Evolutionary conservation across 2,113 vertebrate genomes (phyloP).

Genomic region (Triplophysa tibetana): DNA sequence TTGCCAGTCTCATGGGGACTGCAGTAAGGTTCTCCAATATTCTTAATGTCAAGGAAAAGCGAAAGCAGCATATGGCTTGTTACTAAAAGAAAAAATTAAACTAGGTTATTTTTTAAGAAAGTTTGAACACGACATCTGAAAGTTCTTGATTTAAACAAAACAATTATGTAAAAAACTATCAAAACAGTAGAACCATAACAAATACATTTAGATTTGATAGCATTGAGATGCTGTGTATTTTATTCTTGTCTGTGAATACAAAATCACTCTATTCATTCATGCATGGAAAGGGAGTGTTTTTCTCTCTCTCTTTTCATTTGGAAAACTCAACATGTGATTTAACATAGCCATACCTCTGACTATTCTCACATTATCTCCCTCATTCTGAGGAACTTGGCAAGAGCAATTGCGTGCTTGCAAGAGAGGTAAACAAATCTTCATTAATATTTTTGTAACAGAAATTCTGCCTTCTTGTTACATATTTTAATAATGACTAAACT

Average conservation of each 20-base stretch:
- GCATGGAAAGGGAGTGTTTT: slow-evolving; percentile 26
- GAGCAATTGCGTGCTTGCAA: not conserved
- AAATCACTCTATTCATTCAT: slow-evolving; percentile 25
- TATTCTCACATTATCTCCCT: slow-evolving; percentile 17
- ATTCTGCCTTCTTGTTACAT: too few relatives aligned
- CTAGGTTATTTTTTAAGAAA: not conserved
- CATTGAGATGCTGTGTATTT: not conserved
- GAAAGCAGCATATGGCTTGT: not conserved
- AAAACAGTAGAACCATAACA: not conserved
- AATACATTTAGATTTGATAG: not conserved
- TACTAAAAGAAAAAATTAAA: not conserved
- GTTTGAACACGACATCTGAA: too few relatives aligned
- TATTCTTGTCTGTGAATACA: not conserved
- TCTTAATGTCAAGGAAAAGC: not conserved
- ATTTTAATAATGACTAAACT: too few relatives aligned
- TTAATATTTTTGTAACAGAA: not conserved
- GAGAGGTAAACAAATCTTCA: slow-evolving; percentile 23
- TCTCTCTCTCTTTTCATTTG: slow-evolving; percentile 16
- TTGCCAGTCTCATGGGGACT: slow-evolving; percentile 27
- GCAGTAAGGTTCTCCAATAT: slow-evolving; percentile 16
- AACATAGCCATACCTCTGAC: slow-evolving; percentile 22
- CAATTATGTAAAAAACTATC: too few relatives aligned
- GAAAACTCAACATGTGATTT: slow-evolving; percentile 28
- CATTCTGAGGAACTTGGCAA: slow-evolving; percentile 15
- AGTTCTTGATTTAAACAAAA: too few relatives aligned